phyloP scores from a whole-genome alignment of 2,888 invertebrate species.

The Drosophila picticornis region DNA sequence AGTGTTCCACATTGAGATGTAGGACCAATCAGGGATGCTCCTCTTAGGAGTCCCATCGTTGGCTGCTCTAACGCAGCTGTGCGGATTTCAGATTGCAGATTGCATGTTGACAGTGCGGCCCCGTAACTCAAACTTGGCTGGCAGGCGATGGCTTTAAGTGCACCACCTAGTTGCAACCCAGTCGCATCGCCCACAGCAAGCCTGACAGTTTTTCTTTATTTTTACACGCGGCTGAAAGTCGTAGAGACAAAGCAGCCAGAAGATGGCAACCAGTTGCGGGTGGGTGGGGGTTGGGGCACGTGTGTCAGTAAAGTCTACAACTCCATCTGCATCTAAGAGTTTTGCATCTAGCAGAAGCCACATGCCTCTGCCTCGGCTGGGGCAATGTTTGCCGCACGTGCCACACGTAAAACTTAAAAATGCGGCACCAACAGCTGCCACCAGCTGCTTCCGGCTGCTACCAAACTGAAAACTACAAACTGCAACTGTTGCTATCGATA shows the following conservation, averaged over 20 bases:
- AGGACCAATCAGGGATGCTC: constrained; percentile 44
- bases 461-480: constrained; percentile 55
- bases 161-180: constrained; percentile 13
- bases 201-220: constrained; percentile 71
- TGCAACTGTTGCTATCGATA: constrained; percentile 78
- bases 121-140: constrained; percentile 53
- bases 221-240: constrained; percentile 66
- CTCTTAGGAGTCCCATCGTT: constrained; percentile 37
- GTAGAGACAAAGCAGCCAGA: constrained; percentile 40
- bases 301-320: constrained; percentile 45
- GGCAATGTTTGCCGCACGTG: constrained; percentile 73
- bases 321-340: constrained; percentile 60
- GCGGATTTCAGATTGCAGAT: constrained; percentile 42
- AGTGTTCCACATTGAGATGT: constrained; percentile 43
- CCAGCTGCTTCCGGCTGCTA: constrained; percentile 61
- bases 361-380: constrained; percentile 42
- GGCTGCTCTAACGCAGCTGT: constrained; percentile 64
- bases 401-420: constrained; percentile 81
- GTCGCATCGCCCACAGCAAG: constrained; percentile 35
- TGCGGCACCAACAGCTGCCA: constrained; percentile 71
- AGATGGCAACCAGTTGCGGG: background rate
- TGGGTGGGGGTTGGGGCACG: constrained; percentile 29
- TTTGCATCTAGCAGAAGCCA: constrained; percentile 51
- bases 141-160: constrained; percentile 49
- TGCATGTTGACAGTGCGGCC: constrained; percentile 58